Evolutionary conservation across 2,113 vertebrate species (phyloP).

Genomic region (Smithornis capensis): DNA sequence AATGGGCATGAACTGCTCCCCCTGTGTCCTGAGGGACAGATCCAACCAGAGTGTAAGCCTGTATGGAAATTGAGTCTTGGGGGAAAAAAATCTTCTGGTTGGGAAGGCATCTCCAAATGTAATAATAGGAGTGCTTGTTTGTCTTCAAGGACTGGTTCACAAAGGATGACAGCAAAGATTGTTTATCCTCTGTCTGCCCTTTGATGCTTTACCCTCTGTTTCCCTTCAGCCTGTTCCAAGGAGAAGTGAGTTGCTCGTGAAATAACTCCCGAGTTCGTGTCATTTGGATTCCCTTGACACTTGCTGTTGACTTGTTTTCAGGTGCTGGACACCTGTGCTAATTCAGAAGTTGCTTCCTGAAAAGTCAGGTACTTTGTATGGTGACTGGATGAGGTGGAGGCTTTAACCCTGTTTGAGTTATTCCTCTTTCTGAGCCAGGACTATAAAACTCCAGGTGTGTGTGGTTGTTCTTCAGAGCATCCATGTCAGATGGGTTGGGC

Average conservation of each 20-base stretch:
- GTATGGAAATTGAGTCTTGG: background rate
- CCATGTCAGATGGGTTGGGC: background rate
- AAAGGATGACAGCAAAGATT: background rate
- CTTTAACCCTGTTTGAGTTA: background rate
- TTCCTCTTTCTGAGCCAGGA: background rate
- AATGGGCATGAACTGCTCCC: background rate
- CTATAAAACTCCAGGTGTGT: background rate
- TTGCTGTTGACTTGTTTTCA: background rate
- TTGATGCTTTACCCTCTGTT: background rate
- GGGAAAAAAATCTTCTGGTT: background rate
- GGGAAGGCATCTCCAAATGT: background rate
- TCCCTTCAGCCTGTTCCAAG: background rate
- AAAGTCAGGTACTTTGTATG: background rate
- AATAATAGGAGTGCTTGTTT: background rate
- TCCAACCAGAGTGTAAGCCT: background rate
- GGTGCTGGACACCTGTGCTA: background rate
- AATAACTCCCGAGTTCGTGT: background rate
- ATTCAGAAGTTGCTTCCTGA: background rate
- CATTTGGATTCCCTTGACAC: background rate
- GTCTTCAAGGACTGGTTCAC: background rate
- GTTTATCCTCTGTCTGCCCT: slow-evolving; percentile 1
- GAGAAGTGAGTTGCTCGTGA: background rate
- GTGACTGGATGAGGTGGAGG: background rate
- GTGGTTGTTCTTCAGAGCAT: background rate
- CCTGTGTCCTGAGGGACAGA: background rate